Evolutionary conservation across 2,113 vertebrate species (phyloP).

Genomic region (Tachysurus vachellii): DNA sequence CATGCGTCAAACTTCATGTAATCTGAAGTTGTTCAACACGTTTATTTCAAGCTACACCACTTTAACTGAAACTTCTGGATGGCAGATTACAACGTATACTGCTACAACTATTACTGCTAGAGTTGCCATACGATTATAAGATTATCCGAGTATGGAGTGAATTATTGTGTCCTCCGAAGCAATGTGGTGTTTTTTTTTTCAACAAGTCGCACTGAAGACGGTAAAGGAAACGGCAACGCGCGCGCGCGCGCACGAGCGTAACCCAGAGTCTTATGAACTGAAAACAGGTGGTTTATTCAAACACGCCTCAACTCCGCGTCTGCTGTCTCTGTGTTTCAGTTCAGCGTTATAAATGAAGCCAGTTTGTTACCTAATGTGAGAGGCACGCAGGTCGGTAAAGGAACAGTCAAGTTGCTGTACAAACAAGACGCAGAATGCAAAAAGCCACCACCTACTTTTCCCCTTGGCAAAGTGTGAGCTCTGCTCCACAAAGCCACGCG

Average conservation of each 20-base stretch:
- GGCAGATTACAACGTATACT: not conserved
- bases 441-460: slow-evolving; percentile 60
- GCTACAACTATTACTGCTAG: no score
- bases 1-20: slow-evolving; percentile 3
- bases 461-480: slow-evolving; percentile 32
- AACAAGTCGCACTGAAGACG: not conserved
- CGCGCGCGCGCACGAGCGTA: not conserved
- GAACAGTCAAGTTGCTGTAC: slow-evolving; percentile 56
- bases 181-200: not conserved
- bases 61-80: not conserved
- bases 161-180: not conserved
- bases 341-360: not conserved
- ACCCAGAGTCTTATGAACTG: no score
- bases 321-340: not conserved
- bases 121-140: not conserved
- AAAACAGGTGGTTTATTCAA: slow-evolving; percentile 51
- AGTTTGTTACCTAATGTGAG: slow-evolving; percentile 39
- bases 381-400: slow-evolving; percentile 36
- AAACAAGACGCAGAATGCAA: slow-evolving; percentile 36
- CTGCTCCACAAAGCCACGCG: not conserved
- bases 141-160: not conserved
- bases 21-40: not conserved
- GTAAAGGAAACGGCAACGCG: not conserved
- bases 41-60: not conserved
- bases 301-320: slow-evolving; percentile 24